Evolutionary conservation across 92 coral and sea anemone species (phyloP), one percentile per base, ranked within the genome.

Genomic region (Meandrina meandrites): DNA sequence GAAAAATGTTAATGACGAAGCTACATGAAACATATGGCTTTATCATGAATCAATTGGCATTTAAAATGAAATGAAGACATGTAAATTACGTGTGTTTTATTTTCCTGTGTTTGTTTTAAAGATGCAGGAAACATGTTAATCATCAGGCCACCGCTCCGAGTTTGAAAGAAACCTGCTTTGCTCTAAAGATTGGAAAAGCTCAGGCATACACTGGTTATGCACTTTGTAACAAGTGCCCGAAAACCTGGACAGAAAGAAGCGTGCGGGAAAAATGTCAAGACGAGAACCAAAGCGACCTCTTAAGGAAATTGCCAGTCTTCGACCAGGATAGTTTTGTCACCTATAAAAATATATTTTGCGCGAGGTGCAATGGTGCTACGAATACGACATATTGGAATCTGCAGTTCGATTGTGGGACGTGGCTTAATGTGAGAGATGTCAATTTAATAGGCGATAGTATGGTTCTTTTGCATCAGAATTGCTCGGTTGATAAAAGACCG

Each of bases 261-360:
- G 21, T 80, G 48, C 47, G n/a, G 3, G 15, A 56, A 56, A 34
- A 54, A 32, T 80, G 84, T 34, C 84, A 54, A 31, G 57, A 71
- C 15, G 79, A 1, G 18, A 75, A 77, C 30, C 22, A 62, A 31
- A 35, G 32, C 16, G 88, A 90, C 57, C 16, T 69, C 35, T 45
- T 81, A 28, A 75, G 80, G 13, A 56, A 69, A 16, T 56, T 86
- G 47, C 93, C 93, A 7, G 93, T 76, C 3, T 76, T 86, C 32
- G 90, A 90, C 74, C 4, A 47, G 28, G 51, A 35, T 11, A 85
- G 79, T 62, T 60, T 53, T 28, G 82, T 56, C 30, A 73, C 93
- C 15, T 90, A 86, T 58, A 66, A 81, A 32, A 90, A 90, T 73
- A 78, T 86, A 24, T 90, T 86, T 54, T 90, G 93, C 56, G 93